Conservation (phyloP, 2,797 vertebrate genomes). For the Ispidina picta region DNA sequence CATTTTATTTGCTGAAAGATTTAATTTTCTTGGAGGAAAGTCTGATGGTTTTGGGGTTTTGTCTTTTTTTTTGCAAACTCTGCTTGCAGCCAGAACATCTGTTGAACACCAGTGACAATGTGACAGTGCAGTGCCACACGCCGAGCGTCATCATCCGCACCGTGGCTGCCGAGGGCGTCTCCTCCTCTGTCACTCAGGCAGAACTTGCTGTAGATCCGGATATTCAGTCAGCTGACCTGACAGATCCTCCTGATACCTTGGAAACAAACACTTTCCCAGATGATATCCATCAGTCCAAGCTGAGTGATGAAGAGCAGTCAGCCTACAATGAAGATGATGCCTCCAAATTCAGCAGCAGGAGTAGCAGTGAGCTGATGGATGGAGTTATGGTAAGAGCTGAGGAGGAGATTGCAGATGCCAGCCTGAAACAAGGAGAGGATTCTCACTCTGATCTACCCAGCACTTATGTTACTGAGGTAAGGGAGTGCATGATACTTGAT, state of each 20-base stretch:
- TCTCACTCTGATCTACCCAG: constrained; percentile 79
- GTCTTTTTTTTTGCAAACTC: constrained; percentile 14
- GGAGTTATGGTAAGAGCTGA: constrained; percentile 77
- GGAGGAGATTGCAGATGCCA: constrained; percentile 63
- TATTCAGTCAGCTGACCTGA: constrained; percentile 75
- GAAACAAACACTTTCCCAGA: constrained; percentile 78
- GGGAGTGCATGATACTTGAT: not conserved
- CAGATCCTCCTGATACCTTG: constrained; percentile 72
- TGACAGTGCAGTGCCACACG: constrained; percentile 87
- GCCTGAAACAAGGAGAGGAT: constrained; percentile 76
- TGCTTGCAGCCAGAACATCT: constrained; percentile 87
- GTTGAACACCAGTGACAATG: constrained; percentile 84
- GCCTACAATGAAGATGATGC: constrained; percentile 65
- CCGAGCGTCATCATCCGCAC: constrained; percentile 97
- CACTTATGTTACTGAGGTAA: constrained; percentile 84
- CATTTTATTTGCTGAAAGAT: not conserved
- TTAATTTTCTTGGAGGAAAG: not conserved
- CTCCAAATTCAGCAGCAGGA: constrained; percentile 77
- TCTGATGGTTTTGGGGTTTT: not conserved
- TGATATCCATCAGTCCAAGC: constrained; percentile 75
- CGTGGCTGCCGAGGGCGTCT: constrained; percentile 86
- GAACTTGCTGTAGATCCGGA: constrained; percentile 83
- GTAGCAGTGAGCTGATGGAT: constrained; percentile 75
- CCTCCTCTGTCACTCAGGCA: constrained; percentile 85
- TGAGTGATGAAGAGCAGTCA: constrained; percentile 66